Percentiles rank a stretch among this genome's conserved stretches.
phyloP scores from a whole-genome alignment of 2,888 invertebrate species.

The Podotricha telesiphe region DNA sequence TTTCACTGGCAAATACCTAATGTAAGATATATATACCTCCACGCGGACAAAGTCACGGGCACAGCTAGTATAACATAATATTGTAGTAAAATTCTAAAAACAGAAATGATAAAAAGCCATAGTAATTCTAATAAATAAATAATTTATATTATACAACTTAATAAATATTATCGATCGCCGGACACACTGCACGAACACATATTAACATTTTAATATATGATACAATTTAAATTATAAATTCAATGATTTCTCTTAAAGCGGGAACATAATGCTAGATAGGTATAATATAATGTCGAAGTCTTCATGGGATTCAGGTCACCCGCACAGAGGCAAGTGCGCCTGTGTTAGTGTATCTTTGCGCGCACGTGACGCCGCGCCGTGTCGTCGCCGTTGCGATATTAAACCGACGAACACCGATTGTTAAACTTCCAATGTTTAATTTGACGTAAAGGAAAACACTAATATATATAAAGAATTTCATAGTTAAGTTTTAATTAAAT shows the following conservation, averaged over 20 bases:
- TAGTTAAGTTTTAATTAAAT: no score
- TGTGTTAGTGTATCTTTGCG: slow-evolving; percentile 69
- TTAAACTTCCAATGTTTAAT: slow-evolving; percentile 45
- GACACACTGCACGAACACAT: not conserved
- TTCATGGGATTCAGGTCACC: slow-evolving; percentile 56
- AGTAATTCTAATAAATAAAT: no score
- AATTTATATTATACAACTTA: no score
- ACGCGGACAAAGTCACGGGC: no score
- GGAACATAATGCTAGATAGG: slow-evolving; percentile 25
- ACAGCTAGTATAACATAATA: no score
- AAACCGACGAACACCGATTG: slow-evolving; percentile 60
- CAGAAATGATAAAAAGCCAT: no score
- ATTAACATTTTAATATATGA: slow-evolving; percentile 6
- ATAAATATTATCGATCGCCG: no score
- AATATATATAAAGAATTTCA: not conserved
- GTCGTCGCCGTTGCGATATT: slow-evolving; percentile 75
- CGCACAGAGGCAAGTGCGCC: slow-evolving; percentile 49
- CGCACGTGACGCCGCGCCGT: slow-evolving; percentile 75
- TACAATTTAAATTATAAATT: slow-evolving; percentile 17
- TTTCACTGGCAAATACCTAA: no score
- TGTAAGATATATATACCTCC: no score
- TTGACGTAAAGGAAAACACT: not conserved
- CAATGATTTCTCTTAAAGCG: slow-evolving; percentile 12
- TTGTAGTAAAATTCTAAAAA: no score
- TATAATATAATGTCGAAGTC: slow-evolving; percentile 46